Percentiles rank a stretch among this genome's conserved stretches.
These are phyloP conservation scores for Coenobita brevimanus DNA, from an alignment of 1,140 invertebrate genomes.

Conservation along the genomic window DNA sequence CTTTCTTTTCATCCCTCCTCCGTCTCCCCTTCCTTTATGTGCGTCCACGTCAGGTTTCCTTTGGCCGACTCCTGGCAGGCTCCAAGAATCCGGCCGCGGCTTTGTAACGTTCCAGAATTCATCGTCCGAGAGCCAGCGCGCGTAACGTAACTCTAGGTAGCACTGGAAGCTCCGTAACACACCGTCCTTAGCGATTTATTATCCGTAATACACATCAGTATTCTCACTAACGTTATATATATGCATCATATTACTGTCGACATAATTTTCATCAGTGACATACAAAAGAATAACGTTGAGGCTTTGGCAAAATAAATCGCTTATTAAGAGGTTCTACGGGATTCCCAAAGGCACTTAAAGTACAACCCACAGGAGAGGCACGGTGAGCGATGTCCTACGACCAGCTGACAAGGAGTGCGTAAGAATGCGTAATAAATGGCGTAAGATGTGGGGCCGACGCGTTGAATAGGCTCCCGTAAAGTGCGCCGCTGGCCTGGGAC, in stretches of 20 bases:
- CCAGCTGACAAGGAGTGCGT: constrained; percentile 55
- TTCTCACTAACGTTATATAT: too few species aligned
- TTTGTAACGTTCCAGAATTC: constrained; percentile 45
- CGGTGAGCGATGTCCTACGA: constrained; percentile 44
- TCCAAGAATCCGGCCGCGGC: constrained; percentile 21
- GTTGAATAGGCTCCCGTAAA: constrained; percentile 55
- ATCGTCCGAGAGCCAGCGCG: constrained; percentile 40
- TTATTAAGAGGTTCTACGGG: too few species aligned
- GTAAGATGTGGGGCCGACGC: constrained; percentile 56
- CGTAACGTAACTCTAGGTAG: too few species aligned
- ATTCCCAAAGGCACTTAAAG: too few species aligned
- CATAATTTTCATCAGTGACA: too few species aligned
- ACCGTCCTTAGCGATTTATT: too few species aligned
- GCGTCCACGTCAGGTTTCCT: constrained; percentile 52
- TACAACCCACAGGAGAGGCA: too few species aligned
- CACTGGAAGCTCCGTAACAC: too few species aligned
- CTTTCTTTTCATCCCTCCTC: constrained; percentile 27
- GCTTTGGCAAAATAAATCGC: too few species aligned
- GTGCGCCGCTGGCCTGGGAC: constrained; percentile 48
- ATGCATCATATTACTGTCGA: too few species aligned
- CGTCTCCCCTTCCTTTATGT: constrained; percentile 49
- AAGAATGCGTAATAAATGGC: constrained; percentile 62
- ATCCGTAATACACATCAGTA: too few species aligned
- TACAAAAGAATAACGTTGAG: too few species aligned
- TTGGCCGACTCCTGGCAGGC: constrained; percentile 27